Base-by-base conservation (phyloP, 2,797 vertebrate species). In the Sebastiscus albofasciatus region DNA sequence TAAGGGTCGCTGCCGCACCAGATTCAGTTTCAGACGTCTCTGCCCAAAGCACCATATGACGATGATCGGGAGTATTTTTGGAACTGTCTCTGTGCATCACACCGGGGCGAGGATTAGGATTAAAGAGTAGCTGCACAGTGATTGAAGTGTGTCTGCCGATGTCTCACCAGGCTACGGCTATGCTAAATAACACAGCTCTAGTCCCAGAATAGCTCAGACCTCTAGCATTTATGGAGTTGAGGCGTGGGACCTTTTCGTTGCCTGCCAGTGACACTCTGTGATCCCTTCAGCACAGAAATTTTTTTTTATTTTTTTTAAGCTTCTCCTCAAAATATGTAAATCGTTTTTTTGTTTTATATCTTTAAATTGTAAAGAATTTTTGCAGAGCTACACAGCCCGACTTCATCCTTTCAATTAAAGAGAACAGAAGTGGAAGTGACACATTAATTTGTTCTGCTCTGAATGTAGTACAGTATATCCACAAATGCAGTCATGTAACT, bases 141-240 rank as follows among this genome's bases (percentile, higher is more conserved):
- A 90, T 85, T 90, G 80, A 91, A 88, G 78, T 80, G 70, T 81
- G 84, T 85, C 79, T 80, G 70, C 70, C 0, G 65, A 79, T 65
- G 84, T 81, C 62, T 85, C 81, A 80, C 49, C 46, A 71, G 76
- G 84, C 49, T 78, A 59, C 22, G 76, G 66, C 67, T 18, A 71
- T 75, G 77, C 61, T 84, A 77, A 79, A 81, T 68, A 80, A 52
- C 65, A 56, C 70, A 65, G 79, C 61, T 64, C 59, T 66, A 34
- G 55, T 78, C 81, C 72, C 39, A 76, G 77, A 86, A 87, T 87
- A 90, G 80, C 56, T 65, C 72, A 18, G 62, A 52, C 68, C 68
- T 72, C 34, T 55, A 59, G 80, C 54, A 8, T 65, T 75, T 16
- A 65, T 71, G 66, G 24, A 66, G 33, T 66, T 3, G 13, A 78